Conservation (phyloP, 2,888 invertebrate genomes). For the Quadriops clusia region DNA sequence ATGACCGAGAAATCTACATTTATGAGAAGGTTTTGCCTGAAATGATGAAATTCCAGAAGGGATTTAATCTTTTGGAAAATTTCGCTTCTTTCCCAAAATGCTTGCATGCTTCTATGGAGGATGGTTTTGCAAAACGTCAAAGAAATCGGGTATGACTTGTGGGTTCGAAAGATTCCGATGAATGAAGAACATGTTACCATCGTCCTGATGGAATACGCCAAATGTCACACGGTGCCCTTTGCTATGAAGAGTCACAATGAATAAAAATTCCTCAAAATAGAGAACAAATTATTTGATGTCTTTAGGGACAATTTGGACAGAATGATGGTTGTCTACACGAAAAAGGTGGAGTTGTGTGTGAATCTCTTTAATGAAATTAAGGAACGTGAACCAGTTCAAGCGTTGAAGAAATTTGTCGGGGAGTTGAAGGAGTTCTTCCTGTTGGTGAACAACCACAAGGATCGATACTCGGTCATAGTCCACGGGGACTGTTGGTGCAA, state of each 20-base stretch:
- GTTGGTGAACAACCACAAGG: constrained; percentile 6
- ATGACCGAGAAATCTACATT: constrained; percentile 16
- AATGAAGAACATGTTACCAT: constrained; percentile 22
- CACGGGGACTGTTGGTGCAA: constrained; percentile 18
- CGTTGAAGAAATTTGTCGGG: constrained; percentile 1
- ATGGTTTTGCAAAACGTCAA: constrained; percentile 24
- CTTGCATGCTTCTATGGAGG: constrained; percentile 12
- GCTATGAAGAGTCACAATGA: constrained; percentile 23
- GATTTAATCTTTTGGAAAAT: constrained; percentile 11
- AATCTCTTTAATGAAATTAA: too few relatives aligned
- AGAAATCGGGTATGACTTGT: constrained; percentile 19
- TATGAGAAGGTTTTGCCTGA: constrained; percentile 15
- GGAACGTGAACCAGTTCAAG: not conserved
- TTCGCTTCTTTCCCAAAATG: constrained; percentile 14
- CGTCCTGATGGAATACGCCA: constrained; percentile 24
- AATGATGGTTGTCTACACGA: too few relatives aligned
- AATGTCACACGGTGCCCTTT: constrained; percentile 25
- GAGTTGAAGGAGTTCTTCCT: constrained; percentile 2
- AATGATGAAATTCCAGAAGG: constrained; percentile 13
- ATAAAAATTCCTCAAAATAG: constrained; percentile 17
- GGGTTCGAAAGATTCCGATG: constrained; percentile 22
- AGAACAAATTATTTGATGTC: constrained; percentile 5
- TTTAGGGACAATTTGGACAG: not conserved
- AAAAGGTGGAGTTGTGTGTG: constrained; percentile 1
- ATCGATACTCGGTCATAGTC: constrained; percentile 5